Evolutionary conservation across 2,113 vertebrate genomes (phyloP), one percentile per base, ranked within the genome.

Genomic region (Catharus minimus): DNA sequence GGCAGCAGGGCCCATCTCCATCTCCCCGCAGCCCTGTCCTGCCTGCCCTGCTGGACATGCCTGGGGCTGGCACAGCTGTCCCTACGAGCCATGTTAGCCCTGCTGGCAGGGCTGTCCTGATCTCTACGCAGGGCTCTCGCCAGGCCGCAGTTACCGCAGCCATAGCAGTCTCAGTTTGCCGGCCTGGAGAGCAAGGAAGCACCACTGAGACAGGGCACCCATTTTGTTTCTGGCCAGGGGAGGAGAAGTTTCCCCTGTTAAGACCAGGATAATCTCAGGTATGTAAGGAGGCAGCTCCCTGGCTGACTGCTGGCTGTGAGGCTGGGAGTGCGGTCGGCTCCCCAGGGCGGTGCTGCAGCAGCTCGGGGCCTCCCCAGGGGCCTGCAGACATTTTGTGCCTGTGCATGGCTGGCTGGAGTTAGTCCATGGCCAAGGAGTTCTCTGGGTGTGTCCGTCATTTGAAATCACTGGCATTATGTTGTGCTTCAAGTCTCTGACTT

Each of bases 71-170:
- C 2, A 10, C 49, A 77, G 43, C 14, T 11, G 10, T 26, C 1
- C 20, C 39, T 3, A 1, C 1, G 2, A 8, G 53, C 52, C 62
- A 11, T 1, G 16, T 36, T 22, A n/a, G 52, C 19, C 32, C 38
- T 5, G 1, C 43, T 57, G 38, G 27, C 3, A 4, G 36, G 52
- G 38, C 23, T 3, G 1, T 16, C 17, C 24, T 53, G 15, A 16
- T 19, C 58, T 65, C 38, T 27, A 2, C 0, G 0, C 41, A 28
- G 39, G 82, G 12, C 39, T 82, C 55, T 58, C 62, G 47, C 20
- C 23, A 47, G 36, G n/a, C 61, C 0, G 0, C 36, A 0, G 3
- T 18, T 24, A 32, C 67, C 65, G 14, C 2, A 1, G 44, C 55
- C 53, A 11, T 1, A 26, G 62, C 5, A 30, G 20, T 4, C 62